Base-by-base conservation (phyloP, 53 echinoderm and acorn worm genomes). In the Echinometra lucunter region DNA sequence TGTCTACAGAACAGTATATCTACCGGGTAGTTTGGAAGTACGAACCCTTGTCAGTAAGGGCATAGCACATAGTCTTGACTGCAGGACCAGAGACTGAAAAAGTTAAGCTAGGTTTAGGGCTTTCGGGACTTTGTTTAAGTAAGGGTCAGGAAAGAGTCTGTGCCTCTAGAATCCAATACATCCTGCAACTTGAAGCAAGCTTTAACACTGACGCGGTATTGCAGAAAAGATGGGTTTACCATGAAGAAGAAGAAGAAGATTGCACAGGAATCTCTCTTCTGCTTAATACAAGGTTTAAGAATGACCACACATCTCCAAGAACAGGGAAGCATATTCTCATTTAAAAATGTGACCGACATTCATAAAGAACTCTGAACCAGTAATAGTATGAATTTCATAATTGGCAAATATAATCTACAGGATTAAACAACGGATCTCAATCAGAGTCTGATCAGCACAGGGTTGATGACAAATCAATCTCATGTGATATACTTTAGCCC, bases 391-490 rank as follows among this genome's bases (percentile, higher is more conserved):
- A 1, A 53, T 63, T 18, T 63, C 19, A 23, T 63, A 63, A 12
- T 23, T 23, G 63, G 0, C 10, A 63, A 4, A 63, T 21, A 21
- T 15, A 9, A 53, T 53, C 53, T 11, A 4, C 53, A 53, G 53
- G 53, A 53, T 53, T 53, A 53, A 1, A 53, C 13, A n/a, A 53
- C 13, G 53, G 13, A 53, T 53, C 53, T 53, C 53, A 74, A 35
- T 74, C 28, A 27, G 74, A 74, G 74, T 74, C 12, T 34, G 74
- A 74, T 5, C 37, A 37, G 63, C 63, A 34, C 34, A 74, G 34
- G 74, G 74, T 35, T 74, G 74, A 74, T 74, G 74, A 74, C 74
- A 37, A 34, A 74, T 74, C 32, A 72, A 72, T 19, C 49, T 49
- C 4, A 49, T 49, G 4, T 49, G 9, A 49, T 6, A 49, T 53